Evolutionary conservation across 2,888 invertebrate species (phyloP).

Genomic region (Ennomos quercinarius): DNA sequence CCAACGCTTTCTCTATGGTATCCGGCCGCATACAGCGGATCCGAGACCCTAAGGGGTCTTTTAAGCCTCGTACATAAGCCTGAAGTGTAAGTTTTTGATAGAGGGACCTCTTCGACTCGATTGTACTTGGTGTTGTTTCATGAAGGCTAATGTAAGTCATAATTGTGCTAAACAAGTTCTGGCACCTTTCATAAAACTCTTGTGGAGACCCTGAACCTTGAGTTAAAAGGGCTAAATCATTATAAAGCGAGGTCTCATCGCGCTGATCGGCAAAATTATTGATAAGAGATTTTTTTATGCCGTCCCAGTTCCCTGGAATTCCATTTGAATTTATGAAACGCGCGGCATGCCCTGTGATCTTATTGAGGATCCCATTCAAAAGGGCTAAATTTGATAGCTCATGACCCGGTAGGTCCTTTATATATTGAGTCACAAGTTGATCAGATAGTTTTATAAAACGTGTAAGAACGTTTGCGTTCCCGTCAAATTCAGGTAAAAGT

Average conservation of each 20-base stretch:
- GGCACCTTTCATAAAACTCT: constrained; percentile 30
- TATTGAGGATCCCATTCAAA: constrained; percentile 18
- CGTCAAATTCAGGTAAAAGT: constrained; percentile 4
- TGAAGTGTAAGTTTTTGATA: constrained; percentile 36
- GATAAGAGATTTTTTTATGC: constrained; percentile 36
- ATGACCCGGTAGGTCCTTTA: not conserved
- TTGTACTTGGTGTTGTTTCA: constrained; percentile 23
- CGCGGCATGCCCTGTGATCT: constrained; percentile 15
- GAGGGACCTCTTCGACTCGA: constrained; percentile 27
- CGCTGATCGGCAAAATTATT: constrained; percentile 45
- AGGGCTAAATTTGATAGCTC: not conserved
- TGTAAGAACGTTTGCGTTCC: constrained; percentile 5
- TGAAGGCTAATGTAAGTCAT: constrained; percentile 34
- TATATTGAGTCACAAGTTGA: not conserved
- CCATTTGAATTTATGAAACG: constrained; percentile 33
- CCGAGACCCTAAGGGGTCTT: constrained; percentile 40
- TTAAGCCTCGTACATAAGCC: constrained; percentile 33
- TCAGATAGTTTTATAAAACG: not conserved
- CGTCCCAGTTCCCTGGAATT: constrained; percentile 37
- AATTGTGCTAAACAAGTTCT: constrained; percentile 20
- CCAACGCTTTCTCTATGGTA: constrained; percentile 38
- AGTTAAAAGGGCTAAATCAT: constrained; percentile 32
- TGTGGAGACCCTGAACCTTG: constrained; percentile 25
- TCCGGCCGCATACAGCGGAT: constrained; percentile 45
- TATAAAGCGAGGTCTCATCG: constrained; percentile 44